Evolutionary conservation across 2,113 vertebrate genomes (phyloP).

Genomic region (Psilopsiagon aymara): DNA sequence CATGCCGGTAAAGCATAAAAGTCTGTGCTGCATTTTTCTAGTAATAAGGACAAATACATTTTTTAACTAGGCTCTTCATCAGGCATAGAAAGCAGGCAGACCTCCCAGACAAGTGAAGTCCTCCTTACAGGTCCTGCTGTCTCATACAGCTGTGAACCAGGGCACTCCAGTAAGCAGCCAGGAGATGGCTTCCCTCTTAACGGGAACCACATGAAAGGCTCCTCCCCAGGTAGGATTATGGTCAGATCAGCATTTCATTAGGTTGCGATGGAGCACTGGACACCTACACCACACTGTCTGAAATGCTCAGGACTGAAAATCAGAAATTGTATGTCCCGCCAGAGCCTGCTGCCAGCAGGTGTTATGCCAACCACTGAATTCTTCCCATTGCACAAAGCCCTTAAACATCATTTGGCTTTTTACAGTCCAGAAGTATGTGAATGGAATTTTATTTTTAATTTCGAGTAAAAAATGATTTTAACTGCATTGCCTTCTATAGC

Average conservation of each 20-base stretch:
- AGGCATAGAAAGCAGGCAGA: not conserved
- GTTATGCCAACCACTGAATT: not conserved
- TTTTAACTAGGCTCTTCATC: not conserved
- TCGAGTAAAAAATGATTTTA: not conserved
- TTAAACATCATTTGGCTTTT: slow-evolving; percentile 12
- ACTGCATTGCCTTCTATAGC: not conserved
- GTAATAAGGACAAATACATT: not conserved
- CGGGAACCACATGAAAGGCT: slow-evolving; percentile 56
- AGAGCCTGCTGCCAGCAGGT: slow-evolving; percentile 21
- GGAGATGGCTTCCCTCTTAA: slow-evolving; percentile 29
- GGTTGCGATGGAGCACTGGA: not conserved
- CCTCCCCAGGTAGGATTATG: slow-evolving; percentile 23
- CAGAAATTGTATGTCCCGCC: not conserved
- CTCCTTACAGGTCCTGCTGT: not conserved
- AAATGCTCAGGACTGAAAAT: not conserved
- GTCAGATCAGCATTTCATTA: not conserved
- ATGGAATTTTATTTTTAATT: not conserved
- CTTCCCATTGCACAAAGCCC: not conserved
- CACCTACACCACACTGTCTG: not conserved
- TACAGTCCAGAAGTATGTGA: not conserved
- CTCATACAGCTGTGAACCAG: not conserved
- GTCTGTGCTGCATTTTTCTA: not conserved
- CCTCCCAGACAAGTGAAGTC: not conserved
- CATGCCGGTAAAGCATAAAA: not conserved
- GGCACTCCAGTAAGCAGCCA: not conserved